Percentiles rank a stretch among this genome's conserved stretches.
These are phyloP conservation scores for Cataglyphis hispanica DNA, from an alignment of 1,140 invertebrate genomes.

Conservation along the genomic window DNA sequence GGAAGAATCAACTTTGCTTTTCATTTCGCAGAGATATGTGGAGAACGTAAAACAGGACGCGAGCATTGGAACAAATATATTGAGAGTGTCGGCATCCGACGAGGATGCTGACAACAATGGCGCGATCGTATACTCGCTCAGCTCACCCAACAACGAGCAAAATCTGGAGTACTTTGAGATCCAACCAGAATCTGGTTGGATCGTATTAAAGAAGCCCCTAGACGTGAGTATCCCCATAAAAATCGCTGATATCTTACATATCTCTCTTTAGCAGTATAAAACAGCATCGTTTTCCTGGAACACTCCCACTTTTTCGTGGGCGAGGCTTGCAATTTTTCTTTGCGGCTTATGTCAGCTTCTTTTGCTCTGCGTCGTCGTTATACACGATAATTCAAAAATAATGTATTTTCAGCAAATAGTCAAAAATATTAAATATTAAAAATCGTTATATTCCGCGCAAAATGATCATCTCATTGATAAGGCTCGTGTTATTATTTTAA, in stretches of 20 bases:
- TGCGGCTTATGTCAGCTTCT: constrained; percentile 57
- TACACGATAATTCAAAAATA: background rate
- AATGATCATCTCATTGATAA: background rate
- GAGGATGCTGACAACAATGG: constrained; percentile 98
- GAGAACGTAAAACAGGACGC: constrained; percentile 99
- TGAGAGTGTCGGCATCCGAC: constrained; percentile 97
- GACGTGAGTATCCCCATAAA: constrained; percentile 93
- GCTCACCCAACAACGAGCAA: constrained; percentile 93
- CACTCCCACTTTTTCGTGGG: constrained; percentile 58
- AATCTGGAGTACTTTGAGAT: constrained; percentile 98
- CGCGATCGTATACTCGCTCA: constrained; percentile 96
- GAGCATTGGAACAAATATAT: constrained; percentile 97
- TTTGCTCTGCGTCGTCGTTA: constrained; percentile 44
- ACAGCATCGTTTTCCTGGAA: constrained; percentile 62
- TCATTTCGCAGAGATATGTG: constrained; percentile 94
- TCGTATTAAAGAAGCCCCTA: constrained; percentile 96
- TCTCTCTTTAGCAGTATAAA: constrained; percentile 71
- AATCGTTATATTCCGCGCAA: background rate
- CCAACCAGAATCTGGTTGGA: constrained; percentile 98
- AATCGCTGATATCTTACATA: constrained; percentile 64
- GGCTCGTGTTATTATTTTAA: background rate
- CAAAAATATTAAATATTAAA: no score
- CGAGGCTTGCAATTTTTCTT: constrained; percentile 62
- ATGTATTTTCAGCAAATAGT: background rate
- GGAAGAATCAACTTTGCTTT: background rate